Percentiles rank a stretch among this genome's conserved stretches.
Conservation (phyloP, 2,888 invertebrate species). For the Cheilosia urbana region DNA sequence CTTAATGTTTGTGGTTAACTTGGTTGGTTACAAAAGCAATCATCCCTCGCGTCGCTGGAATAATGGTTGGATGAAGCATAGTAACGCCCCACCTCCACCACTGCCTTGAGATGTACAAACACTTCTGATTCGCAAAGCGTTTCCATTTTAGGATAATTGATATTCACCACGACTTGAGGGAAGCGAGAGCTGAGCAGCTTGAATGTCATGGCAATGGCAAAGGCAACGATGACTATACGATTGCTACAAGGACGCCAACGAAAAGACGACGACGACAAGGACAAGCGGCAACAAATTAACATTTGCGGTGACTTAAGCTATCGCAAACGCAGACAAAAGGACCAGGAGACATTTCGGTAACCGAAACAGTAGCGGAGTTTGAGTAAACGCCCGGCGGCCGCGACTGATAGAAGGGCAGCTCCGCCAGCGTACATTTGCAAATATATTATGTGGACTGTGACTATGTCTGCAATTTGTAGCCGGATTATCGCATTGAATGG, state of each 20-base stretch:
- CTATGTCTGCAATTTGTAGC: constrained; percentile 57
- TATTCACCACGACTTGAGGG: constrained; percentile 64
- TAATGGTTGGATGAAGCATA: constrained; percentile 23
- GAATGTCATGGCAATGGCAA: constrained; percentile 58
- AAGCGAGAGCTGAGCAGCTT: constrained; percentile 49
- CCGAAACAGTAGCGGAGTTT: constrained; percentile 29
- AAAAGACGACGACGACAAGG: constrained; percentile 26
- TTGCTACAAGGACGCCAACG: neutral
- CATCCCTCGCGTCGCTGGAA: constrained; percentile 43
- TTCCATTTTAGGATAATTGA: constrained; percentile 70
- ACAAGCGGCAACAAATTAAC: constrained; percentile 68
- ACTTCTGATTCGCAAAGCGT: constrained; percentile 66
- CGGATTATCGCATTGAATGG: constrained; percentile 56
- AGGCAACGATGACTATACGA: constrained; percentile 37
- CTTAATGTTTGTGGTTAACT: constrained; percentile 73
- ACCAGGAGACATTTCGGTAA: constrained; percentile 30
- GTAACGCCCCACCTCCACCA: constrained; percentile 1
- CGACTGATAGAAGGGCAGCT: neutral
- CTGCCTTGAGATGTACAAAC: constrained; percentile 52
- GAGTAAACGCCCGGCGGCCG: constrained; percentile 52
- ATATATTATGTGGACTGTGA: constrained; percentile 9
- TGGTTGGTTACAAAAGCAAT: constrained; percentile 66
- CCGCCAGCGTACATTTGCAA: neutral
- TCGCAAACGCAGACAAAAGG: constrained; percentile 66
- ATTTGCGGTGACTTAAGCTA: constrained; percentile 72